Evolutionary conservation across 2,797 vertebrate genomes (phyloP), one percentile per base, ranked within the genome.

Genomic region (Sebastes matsubarae): DNA sequence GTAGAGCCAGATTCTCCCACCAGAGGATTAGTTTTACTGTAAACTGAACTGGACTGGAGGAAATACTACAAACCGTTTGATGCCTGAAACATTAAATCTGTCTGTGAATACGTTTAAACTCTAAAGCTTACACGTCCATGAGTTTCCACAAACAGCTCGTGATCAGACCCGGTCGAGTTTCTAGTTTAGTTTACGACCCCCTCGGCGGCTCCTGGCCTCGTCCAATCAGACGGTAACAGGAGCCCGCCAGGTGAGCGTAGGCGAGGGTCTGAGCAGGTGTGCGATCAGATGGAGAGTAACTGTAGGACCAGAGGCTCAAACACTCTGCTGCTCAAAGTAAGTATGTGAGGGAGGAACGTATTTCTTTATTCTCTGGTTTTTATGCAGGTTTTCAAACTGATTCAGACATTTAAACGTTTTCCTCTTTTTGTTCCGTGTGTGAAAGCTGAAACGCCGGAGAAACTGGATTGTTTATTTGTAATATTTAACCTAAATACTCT

Each of bases 141-240:
- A 11, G 14, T 46, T 46, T 46, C 42, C 42, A 46, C 42, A 46
- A 16, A 27, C 42, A 4, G n/a, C 25, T 52, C 10, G 20, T 24
- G 36, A 32, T 52, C 70, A 13, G 64, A 57, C 36, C 25, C 1
- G 29, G 14, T 60, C 6, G 5, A 18, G 75, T 77, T 36, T 61
- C 65, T 20, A 2, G 68, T 22, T 58, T 14, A 65, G 50, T 29
- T 78, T 75, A 59, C 76, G 32, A 68, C 80, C 75, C 69, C 78
- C 80, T 27, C 22, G 0, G 22, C 1, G 34, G 5, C 59, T 11
- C 25, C 46, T 1, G 20, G 66, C 46, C 61, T 72, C 52, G 20
- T 55, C 79, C 84, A 82, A 52, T 80, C 73, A 68, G 80, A 18
- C 0, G 64, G 60, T 70, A 81, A 79, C 72, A 52, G 76, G 79